Percentiles rank a stretch among this genome's conserved stretches.
Evolutionary conservation across 2,113 vertebrate genomes (phyloP).

Genomic region (Corynorhinus townsendii): DNA sequence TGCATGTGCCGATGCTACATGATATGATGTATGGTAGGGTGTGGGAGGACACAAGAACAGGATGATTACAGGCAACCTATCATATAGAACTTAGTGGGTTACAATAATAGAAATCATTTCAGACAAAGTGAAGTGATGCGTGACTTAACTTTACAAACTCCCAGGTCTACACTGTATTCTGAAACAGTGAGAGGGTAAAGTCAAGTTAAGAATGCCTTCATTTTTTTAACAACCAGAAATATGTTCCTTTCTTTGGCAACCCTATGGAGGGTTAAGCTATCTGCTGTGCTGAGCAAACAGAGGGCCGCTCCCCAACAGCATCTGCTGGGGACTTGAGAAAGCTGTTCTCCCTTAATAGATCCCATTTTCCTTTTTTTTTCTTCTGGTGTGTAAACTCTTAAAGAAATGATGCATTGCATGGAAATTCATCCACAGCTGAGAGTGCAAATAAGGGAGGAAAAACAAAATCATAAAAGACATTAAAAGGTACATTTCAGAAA

Average conservation of each 20-base stretch:
- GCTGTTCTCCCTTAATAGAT: constrained; percentile 53
- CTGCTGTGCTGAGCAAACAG: constrained; percentile 27
- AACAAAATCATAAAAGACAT: constrained; percentile 62
- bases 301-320: constrained; percentile 24
- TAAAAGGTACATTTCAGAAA: constrained; percentile 64
- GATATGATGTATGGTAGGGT: neutral
- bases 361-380: constrained; percentile 53
- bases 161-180: neutral
- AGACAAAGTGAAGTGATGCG: neutral
- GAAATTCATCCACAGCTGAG: constrained; percentile 67
- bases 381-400: constrained; percentile 51
- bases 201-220: constrained; percentile 19
- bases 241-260: neutral
- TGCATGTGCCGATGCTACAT: too few species aligned
- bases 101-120: neutral
- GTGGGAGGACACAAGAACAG: neutral
- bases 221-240: constrained; percentile 57
- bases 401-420: constrained; percentile 58
- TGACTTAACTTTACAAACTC: constrained; percentile 31
- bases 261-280: constrained; percentile 34
- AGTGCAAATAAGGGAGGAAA: constrained; percentile 65
- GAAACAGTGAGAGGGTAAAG: constrained; percentile 28
- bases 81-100: neutral
- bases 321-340: constrained; percentile 46
- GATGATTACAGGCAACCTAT: neutral